phyloP scores from a whole-genome alignment of 2,113 vertebrate genomes.

The Columba janthina region DNA sequence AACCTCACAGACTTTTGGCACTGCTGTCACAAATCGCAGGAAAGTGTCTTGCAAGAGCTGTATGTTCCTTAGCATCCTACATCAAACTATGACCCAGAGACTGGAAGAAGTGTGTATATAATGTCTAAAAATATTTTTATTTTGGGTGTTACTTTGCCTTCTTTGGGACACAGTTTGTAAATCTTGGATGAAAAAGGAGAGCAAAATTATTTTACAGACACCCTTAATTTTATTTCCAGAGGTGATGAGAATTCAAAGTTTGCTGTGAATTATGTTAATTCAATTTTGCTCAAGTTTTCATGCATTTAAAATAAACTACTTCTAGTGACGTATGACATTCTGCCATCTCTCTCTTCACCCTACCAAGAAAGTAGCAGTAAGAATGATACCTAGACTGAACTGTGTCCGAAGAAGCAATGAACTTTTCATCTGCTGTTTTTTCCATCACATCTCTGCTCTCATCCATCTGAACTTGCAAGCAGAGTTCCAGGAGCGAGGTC shows the following conservation, averaged over 20 bases:
- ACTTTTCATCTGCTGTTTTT: background rate
- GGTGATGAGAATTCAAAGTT: slow-evolving; percentile 1
- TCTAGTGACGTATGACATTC: background rate
- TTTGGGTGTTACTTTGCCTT: background rate
- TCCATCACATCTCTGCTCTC: background rate
- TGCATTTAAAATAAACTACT: slow-evolving; percentile 11
- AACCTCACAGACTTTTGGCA: slow-evolving; percentile 8
- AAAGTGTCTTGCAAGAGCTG: background rate
- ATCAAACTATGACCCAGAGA: slow-evolving; percentile 7
- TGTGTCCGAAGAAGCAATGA: background rate
- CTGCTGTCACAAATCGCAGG: background rate
- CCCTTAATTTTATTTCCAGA: slow-evolving; percentile 30
- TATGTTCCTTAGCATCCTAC: background rate
- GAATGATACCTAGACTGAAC: background rate
- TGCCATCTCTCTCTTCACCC: background rate
- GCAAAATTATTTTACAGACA: background rate
- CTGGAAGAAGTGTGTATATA: background rate
- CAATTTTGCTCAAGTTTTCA: slow-evolving; percentile 37
- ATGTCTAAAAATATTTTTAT: background rate
- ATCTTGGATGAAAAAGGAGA: slow-evolving; percentile 14
- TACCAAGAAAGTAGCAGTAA: background rate
- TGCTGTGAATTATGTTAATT: background rate
- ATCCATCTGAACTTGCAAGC: background rate
- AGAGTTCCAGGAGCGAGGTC: slow-evolving; percentile 6
- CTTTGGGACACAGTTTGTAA: background rate